Evolutionary conservation across 2,113 vertebrate genomes (phyloP), one percentile per base, ranked within the genome.

Genomic region (Lophochroa leadbeateri): DNA sequence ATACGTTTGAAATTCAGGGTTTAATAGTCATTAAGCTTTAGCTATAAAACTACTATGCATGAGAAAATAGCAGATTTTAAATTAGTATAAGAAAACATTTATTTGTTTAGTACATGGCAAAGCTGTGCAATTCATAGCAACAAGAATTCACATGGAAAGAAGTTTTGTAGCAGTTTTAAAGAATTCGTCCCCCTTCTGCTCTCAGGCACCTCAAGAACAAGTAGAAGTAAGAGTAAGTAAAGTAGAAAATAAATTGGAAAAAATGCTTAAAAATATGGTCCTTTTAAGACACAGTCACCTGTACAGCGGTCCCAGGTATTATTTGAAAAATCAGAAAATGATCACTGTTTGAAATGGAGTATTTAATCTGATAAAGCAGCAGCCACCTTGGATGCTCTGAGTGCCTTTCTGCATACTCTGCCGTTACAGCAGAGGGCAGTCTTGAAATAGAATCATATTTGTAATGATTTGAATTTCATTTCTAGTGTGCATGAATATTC

Each of bases 351-450:
- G 68, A 92, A 83, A 67, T 50, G 46, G 47, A 87, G 14, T 88
- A 70, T 81, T 88, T 86, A 52, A 63, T 75, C 44, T 96, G 86
- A 44, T 86, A 74, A 81, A 94, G 72, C 37, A 84, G 69, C 52
- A 68, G 72, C 60, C 35, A 64, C 37, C 39, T 71, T 88, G 96
- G 82, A 50, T n/a, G 47, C 43, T 47, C 60, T 67, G 55, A 88
- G 80, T 88, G 31, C 77, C 43, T 84, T 88, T 46, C 72, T 90
- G 0, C 82, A 7, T 83, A 39, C 60, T 90, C 35, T 88, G 69
- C 39, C 91, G 21, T 92, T 93, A 81, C 92, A 94, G 85, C 74
- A 92, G 86, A 92, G 85, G 88, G 88, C 88, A 88, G 81, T 95
- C 85, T 91, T 91, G 88, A 96, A 90, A 88, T 88, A 91, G 74